Base-by-base conservation (phyloP, 1,140 invertebrate genomes). In the Armadillidium nasatum region DNA sequence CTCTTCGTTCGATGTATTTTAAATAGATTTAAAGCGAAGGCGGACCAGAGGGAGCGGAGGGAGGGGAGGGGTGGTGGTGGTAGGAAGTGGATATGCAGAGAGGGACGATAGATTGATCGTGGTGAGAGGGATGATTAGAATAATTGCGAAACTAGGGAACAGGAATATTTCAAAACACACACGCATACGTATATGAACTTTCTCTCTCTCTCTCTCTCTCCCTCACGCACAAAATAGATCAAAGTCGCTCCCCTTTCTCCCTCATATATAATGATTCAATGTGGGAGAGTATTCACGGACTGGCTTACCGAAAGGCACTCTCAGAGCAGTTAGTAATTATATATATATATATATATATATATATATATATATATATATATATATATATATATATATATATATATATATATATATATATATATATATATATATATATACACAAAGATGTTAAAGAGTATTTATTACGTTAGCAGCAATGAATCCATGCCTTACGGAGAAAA, bases 321-420 rank as follows among this genome's bases (percentile, higher is more conserved):
- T 13, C 50, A 60, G 50, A 13, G 50, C 50, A 13, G 50, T 7
- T 15, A 15, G 19, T 19, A 19, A 60, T 60, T 60, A 60, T 33
- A 33, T 33, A 33, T 33, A 33, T 33, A 33, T 33, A 33, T 33
- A 33, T 33, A 33, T 33, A 33, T 33, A 33, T 33, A 33, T 33
- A 33, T 33, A 33, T 33, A 33, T 33, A 33, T 33, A 33, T 67
- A 67, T 10, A 67, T 67, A 67, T 10, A 67, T 67, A 15, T 67
- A 67, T 67, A 67, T 10, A 67, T 9, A 67, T 67, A 67, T 67
- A 67, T 10, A 10, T 67, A 67, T 15, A 67, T 10, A 67, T 67
- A 67, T 10, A 67, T 67, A 15, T 67, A 67, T 67, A 67, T 10
- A 67, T 67, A 67, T 67, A 67, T 9, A 67, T 0, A 67, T 67